These are phyloP conservation scores for Apamea epomidion DNA, from an alignment of 2,888 invertebrate species.

Conservation along the genomic window DNA sequence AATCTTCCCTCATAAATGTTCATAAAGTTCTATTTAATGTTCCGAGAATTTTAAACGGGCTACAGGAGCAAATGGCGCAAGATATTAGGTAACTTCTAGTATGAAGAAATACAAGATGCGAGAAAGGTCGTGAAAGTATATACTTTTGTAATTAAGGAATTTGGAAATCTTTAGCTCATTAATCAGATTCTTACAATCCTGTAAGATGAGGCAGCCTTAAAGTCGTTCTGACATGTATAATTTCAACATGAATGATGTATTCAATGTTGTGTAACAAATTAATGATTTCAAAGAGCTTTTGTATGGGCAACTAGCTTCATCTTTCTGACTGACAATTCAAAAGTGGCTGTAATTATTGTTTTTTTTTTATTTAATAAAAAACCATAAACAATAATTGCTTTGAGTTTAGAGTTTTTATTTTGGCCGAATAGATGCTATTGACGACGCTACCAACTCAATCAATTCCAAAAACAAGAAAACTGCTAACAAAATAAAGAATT, in stretches of 20 bases:
- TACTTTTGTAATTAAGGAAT: background rate
- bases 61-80: conserved; percentile 44
- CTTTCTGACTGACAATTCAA: too few species aligned
- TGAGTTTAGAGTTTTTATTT: too few species aligned
- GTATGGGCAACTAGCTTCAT: too few species aligned
- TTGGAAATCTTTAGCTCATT: background rate
- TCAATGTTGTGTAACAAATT: too few species aligned
- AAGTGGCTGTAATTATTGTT: too few species aligned
- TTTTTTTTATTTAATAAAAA: too few species aligned
- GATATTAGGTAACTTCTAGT: conserved; percentile 23
- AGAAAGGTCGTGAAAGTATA: background rate
- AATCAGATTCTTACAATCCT: background rate
- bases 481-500: conserved; percentile 32
- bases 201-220: background rate
- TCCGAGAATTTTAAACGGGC: conserved; percentile 44
- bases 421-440: background rate
- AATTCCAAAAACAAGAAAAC: conserved; percentile 9
- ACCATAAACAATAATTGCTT: too few species aligned
- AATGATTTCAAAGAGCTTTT: too few species aligned
- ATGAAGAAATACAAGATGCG: background rate
- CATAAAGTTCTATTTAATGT: conserved; percentile 56
- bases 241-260: too few species aligned
- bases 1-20: conserved; percentile 55
- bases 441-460: background rate
- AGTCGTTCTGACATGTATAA: too few species aligned